Percentiles rank a stretch among this genome's conserved stretches.
Conservation (phyloP, 2,113 vertebrate species). For the Mobula birostris region DNA sequence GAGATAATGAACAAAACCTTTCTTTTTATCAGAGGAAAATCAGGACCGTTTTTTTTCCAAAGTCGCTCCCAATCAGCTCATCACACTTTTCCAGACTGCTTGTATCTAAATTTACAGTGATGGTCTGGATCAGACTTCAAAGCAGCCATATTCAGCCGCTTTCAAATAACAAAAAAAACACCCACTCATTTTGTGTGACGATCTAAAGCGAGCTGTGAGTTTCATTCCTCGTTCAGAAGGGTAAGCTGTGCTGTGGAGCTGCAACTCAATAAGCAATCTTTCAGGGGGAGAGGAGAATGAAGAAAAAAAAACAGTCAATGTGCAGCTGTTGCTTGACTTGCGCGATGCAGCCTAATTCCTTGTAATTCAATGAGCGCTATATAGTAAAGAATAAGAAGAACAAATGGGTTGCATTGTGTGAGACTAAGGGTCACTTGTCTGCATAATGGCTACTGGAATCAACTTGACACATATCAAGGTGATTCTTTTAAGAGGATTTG, state of each 20-base stretch:
- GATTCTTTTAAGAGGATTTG: constrained; percentile 30
- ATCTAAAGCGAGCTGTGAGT: not conserved
- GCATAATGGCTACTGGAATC: constrained; percentile 13
- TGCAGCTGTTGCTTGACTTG: constrained; percentile 32
- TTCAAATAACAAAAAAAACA: too few relatives aligned
- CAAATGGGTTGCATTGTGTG: not conserved
- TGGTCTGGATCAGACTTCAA: not conserved
- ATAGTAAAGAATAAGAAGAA: constrained; percentile 10
- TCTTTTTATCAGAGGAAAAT: not conserved
- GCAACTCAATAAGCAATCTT: not conserved
- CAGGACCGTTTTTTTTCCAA: not conserved
- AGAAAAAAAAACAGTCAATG: not conserved
- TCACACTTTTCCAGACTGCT: too few relatives aligned
- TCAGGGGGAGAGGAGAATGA: not conserved
- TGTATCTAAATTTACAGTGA: not conserved
- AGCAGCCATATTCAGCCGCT: not conserved
- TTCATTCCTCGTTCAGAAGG: not conserved
- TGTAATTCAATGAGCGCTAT: constrained; percentile 25
- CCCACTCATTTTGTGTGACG: not conserved
- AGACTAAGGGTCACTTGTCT: constrained; percentile 25
- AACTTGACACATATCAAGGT: constrained; percentile 37
- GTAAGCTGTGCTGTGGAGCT: not conserved
- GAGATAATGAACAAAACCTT: too few relatives aligned
- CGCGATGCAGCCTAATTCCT: not conserved
- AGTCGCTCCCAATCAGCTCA: not conserved